Conservation (phyloP, 1,140 invertebrate genomes). For the Trypoxylus dichotomus region DNA sequence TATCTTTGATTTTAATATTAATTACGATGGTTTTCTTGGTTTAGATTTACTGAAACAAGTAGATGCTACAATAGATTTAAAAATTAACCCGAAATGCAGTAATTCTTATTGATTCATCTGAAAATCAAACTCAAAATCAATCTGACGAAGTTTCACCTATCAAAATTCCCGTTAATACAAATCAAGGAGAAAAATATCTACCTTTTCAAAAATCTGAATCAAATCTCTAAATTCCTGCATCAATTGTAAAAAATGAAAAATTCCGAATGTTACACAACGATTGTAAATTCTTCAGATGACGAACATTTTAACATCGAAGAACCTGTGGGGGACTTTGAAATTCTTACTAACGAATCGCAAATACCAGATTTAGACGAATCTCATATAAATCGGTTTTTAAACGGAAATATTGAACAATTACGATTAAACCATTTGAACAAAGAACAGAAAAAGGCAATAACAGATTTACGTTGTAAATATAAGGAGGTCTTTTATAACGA, state of each 20-base stretch:
- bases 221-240: not conserved
- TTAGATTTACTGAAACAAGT: not conserved
- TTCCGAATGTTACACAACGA: not conserved
- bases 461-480: not conserved
- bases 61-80: not conserved
- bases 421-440: not conserved
- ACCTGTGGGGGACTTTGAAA: not conserved
- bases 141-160: not conserved
- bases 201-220: not conserved
- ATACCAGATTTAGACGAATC: not conserved
- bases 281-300: not conserved
- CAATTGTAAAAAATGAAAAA: not conserved
- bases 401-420: not conserved
- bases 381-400: not conserved
- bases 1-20: too few relatives aligned
- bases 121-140: not conserved
- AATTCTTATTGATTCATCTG: not conserved
- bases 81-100: not conserved
- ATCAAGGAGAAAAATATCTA: too few relatives aligned
- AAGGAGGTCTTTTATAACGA: constrained; percentile 33
- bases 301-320: not conserved
- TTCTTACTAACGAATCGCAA: not conserved
- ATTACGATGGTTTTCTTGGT: not conserved
- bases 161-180: not conserved
- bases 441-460: not conserved